These are phyloP conservation scores for Zaprionus obscuricornis DNA, from an alignment of 2,888 invertebrate species.

Conservation along the genomic window DNA sequence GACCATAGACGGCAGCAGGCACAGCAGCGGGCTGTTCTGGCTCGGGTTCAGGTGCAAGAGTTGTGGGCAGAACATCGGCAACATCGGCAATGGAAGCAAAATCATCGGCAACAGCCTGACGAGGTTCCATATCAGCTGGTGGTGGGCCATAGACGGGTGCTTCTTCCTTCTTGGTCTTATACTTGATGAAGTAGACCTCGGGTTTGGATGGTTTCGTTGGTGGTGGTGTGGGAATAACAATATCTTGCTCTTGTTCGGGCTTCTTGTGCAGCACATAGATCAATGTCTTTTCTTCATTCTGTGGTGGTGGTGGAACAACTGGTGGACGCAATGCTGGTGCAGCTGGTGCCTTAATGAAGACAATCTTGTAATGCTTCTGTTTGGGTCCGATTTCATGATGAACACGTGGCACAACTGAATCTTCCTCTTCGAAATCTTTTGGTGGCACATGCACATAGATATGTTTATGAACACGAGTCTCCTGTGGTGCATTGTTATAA, in stretches of 20 bases:
- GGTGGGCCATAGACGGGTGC: constrained; percentile 80
- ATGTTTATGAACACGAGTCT: constrained; percentile 80
- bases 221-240: constrained; percentile 89
- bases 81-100: constrained; percentile 55
- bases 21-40: constrained; percentile 52
- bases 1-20: constrained; percentile 58
- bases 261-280: constrained; percentile 95
- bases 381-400: constrained; percentile 85
- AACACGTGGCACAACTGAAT: constrained; percentile 74
- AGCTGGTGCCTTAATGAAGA: constrained; percentile 95
- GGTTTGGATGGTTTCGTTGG: constrained; percentile 94
- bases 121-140: constrained; percentile 65
- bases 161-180: constrained; percentile 83
- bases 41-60: constrained; percentile 59
- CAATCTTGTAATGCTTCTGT: constrained; percentile 95
- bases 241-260: constrained; percentile 91
- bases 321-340: constrained; percentile 91
- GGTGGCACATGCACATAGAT: constrained; percentile 83
- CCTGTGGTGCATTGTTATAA: constrained; percentile 70
- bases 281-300: constrained; percentile 93
- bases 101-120: constrained; percentile 50
- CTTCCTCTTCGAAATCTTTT: constrained; percentile 81
- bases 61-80: constrained; percentile 57
- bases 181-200: constrained; percentile 91
- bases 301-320: constrained; percentile 89